Percentiles rank a stretch among this genome's conserved stretches.
Evolutionary conservation across 2,888 invertebrate genomes (phyloP).

Genomic region (Eremobia ochroleuca): DNA sequence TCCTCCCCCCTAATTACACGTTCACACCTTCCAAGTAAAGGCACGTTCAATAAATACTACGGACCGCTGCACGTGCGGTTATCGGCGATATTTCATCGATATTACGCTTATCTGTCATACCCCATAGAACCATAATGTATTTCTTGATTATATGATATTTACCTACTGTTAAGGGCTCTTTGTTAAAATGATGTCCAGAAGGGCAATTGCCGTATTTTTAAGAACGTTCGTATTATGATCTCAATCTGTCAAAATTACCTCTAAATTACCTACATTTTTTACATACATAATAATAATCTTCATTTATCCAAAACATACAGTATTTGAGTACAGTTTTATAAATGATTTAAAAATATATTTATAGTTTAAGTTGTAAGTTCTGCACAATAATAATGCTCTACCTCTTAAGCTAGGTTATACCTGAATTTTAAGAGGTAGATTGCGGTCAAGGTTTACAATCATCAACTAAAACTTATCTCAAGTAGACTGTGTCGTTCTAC

Average conservation of each 20-base stretch:
- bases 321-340: too few species aligned
- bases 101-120: slow-evolving; percentile 47
- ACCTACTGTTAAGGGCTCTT: neutral
- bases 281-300: too few species aligned
- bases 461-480: too few species aligned
- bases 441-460: too few species aligned
- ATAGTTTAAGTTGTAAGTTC: too few species aligned
- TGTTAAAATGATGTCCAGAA: neutral
- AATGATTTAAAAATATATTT: too few species aligned
- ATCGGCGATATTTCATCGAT: slow-evolving; percentile 54
- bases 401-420: too few species aligned
- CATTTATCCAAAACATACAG: too few species aligned
- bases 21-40: slow-evolving; percentile 22
- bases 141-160: slow-evolving; percentile 12
- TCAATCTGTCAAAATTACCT: neutral
- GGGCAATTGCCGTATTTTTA: neutral
- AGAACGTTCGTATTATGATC: neutral
- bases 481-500: too few species aligned
- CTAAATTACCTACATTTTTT: neutral
- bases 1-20: slow-evolving; percentile 36
- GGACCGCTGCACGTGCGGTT: slow-evolving; percentile 38
- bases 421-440: too few species aligned
- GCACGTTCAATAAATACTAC: slow-evolving; percentile 44
- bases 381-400: too few species aligned
- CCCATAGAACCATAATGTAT: neutral